These are phyloP conservation scores for Agrochola macilenta DNA, from an alignment of 2,888 invertebrate species.

Conservation along the genomic window DNA sequence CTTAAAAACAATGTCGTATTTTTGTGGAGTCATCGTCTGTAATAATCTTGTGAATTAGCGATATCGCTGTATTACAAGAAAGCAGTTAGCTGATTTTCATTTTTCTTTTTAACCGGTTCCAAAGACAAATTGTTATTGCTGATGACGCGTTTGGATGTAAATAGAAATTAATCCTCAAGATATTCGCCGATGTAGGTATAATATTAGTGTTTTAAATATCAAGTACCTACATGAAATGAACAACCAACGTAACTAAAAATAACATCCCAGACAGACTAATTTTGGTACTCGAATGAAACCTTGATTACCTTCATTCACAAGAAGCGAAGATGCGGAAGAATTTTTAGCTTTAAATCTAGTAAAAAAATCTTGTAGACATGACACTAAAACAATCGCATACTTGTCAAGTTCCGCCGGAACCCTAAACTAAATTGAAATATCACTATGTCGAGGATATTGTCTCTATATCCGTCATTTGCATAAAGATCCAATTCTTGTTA, in stretches of 20 bases:
- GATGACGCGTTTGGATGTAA: not conserved
- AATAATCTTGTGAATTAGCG: constrained; percentile 25
- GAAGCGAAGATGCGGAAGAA: not conserved
- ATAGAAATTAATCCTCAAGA: not conserved
- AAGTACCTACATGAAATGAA: not conserved
- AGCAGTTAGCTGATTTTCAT: not conserved
- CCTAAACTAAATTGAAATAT: constrained; percentile 60
- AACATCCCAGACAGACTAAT: not conserved
- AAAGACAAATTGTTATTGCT: not conserved
- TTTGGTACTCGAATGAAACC: not conserved
- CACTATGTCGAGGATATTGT: constrained; percentile 64
- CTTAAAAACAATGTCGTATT: constrained; percentile 23
- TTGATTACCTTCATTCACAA: not conserved
- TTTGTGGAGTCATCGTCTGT: constrained; percentile 17
- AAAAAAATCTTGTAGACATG: not conserved
- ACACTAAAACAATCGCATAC: constrained; percentile 25
- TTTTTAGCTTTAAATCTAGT: not conserved
- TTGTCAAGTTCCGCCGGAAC: constrained; percentile 33
- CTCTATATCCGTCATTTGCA: constrained; percentile 65
- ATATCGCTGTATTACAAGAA: not conserved
- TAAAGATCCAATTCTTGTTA: constrained; percentile 66
- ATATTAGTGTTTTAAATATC: not conserved
- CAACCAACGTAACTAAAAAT: not conserved
- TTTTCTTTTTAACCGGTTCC: not conserved
- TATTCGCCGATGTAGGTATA: not conserved